Percentiles rank a stretch among this genome's conserved stretches.
Evolutionary conservation across 1,140 invertebrate species (phyloP).

Genomic region (Drosophila sturtevanti): DNA sequence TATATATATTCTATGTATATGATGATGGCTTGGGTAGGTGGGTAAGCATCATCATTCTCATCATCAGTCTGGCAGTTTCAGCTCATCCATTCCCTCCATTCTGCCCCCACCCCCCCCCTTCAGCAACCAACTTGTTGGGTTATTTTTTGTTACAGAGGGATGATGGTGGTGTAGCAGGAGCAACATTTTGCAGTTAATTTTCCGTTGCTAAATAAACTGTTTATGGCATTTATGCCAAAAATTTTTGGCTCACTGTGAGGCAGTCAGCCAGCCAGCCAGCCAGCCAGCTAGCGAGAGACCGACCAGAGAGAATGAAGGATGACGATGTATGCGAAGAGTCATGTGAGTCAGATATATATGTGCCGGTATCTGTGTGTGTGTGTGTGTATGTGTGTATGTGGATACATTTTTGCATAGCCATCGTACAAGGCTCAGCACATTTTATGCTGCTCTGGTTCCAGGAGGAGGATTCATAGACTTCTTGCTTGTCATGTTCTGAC

Average conservation of each 20-base stretch:
- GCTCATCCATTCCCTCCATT: background rate
- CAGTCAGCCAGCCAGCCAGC: too few species aligned
- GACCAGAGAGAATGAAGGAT: conserved; percentile 61
- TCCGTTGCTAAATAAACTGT: conserved; percentile 81
- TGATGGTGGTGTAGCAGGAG: too few species aligned
- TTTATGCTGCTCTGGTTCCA: conserved; percentile 8
- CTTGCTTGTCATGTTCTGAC: conserved; percentile 28
- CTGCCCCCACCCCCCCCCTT: conserved; percentile 1
- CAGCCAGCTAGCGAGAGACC: background rate
- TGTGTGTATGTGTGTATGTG: conserved; percentile 21
- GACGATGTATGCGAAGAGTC: conserved; percentile 50
- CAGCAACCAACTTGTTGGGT: conserved; percentile 7
- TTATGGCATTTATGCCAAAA: conserved; percentile 82
- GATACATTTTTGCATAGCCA: conserved; percentile 58
- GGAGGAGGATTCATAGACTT: conserved; percentile 17
- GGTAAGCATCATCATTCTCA: conserved; percentile 50
- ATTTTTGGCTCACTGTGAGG: conserved; percentile 60
- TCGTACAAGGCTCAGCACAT: conserved; percentile 24
- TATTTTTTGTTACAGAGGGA: conserved; percentile 36
- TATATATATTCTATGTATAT: too few species aligned
- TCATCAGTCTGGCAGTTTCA: conserved; percentile 43
- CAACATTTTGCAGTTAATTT: conserved; percentile 78
- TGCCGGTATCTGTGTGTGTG: conserved; percentile 9
- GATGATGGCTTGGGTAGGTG: conserved; percentile 55
- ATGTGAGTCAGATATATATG: conserved; percentile 8